phyloP scores from a whole-genome alignment of 2,888 invertebrate genomes.

The Limnephilus lunatus region DNA sequence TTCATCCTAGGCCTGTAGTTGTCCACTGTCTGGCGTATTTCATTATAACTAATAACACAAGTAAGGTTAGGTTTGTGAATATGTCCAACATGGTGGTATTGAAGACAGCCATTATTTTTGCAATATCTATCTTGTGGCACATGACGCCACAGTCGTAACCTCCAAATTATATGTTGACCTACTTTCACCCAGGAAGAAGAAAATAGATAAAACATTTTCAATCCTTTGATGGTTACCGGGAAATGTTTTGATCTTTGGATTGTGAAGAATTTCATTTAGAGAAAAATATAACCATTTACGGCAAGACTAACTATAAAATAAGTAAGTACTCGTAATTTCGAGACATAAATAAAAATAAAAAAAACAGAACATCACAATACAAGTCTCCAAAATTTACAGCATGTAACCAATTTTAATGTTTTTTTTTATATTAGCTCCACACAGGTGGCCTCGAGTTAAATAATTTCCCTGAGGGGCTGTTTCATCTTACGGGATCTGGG shows the following conservation, averaged over 20 bases:
- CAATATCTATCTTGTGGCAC: not conserved
- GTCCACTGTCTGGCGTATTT: not conserved
- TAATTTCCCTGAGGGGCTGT: no score
- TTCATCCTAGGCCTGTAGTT: not conserved
- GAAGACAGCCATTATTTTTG: not conserved
- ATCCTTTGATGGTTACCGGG: not conserved
- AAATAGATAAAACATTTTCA: not conserved
- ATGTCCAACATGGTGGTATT: not conserved
- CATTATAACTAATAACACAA: not conserved
- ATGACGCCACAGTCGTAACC: not conserved
- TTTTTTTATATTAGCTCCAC: no score
- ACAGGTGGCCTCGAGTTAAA: no score
- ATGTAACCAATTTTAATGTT: no score
- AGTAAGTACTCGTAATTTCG: no score
- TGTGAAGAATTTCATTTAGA: not conserved
- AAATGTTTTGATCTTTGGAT: not conserved
- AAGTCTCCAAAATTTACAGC: no score
- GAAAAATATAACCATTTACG: not conserved
- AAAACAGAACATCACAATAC: no score
- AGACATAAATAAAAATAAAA: no score
- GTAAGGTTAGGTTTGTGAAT: not conserved
- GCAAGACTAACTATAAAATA: no score
- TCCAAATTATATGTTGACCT: not conserved
- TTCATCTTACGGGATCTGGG: no score
- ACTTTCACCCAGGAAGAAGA: not conserved